phyloP scores from a whole-genome alignment of 2,113 vertebrate species.

The Caranx melampygus region DNA sequence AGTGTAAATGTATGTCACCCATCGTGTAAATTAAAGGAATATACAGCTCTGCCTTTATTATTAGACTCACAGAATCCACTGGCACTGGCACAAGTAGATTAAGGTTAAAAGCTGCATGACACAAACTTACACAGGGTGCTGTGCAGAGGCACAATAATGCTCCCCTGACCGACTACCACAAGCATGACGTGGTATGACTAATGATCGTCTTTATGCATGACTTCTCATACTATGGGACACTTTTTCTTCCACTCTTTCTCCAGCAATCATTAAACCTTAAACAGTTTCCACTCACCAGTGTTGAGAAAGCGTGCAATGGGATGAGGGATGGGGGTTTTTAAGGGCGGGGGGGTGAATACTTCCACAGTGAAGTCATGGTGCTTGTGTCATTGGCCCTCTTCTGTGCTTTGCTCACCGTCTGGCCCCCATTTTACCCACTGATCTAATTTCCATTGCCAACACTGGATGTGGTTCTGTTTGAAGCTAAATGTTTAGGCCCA shows the following conservation, averaged over 20 bases:
- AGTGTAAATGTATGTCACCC: constrained; percentile 60
- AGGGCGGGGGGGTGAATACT: constrained; percentile 70
- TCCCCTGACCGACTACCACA: constrained; percentile 2
- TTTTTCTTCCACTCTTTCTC: constrained; percentile 48
- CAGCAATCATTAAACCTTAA: constrained; percentile 64
- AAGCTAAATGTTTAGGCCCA: constrained; percentile 70
- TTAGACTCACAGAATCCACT: constrained; percentile 11
- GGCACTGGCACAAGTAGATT: constrained; percentile 8
- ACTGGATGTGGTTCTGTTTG: constrained; percentile 75
- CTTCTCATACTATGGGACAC: constrained; percentile 22
- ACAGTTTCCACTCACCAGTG: constrained; percentile 72
- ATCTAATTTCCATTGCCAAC: constrained; percentile 76
- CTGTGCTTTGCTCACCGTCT: constrained; percentile 75
- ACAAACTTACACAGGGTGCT: neutral
- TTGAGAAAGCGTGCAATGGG: constrained; percentile 56
- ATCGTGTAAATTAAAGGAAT: constrained; percentile 44
- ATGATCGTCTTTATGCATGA: constrained; percentile 25
- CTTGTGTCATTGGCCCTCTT: constrained; percentile 77
- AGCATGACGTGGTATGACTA: constrained; percentile 28
- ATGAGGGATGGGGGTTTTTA: constrained; percentile 56
- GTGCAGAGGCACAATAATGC: constrained; percentile 6
- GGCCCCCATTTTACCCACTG: constrained; percentile 79
- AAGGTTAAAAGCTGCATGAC: constrained; percentile 36
- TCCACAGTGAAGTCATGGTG: constrained; percentile 78
- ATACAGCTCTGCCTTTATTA: constrained; percentile 38